Evolutionary conservation across 1,140 invertebrate genomes (phyloP), one percentile per base, ranked within the genome.

Genomic region (Trichonephila inaurata): DNA sequence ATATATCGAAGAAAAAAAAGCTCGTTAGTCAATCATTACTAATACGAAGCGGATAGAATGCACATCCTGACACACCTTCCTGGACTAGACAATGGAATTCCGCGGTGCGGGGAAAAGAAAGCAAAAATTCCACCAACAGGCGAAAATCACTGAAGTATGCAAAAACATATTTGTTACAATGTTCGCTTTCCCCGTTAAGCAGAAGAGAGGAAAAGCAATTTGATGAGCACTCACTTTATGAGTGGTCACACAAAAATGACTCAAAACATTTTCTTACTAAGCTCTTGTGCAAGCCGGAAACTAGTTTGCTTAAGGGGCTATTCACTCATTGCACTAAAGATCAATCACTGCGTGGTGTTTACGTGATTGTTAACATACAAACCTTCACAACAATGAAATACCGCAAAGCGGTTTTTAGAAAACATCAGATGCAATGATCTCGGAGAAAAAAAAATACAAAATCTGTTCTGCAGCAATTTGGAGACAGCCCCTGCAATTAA

Each of bases 191-290:
- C 12, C 62, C 62, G 28, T 33, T 33, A 24, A 18, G 28, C 24
- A 14, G 69, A 14, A 18, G 14, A 72, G 69, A 72, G 69, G 69
- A 72, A 72, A 83, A 83, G 8, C 19, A n/a, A 83, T 83, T 83
- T 83, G 51, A 83, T 58, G 51, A 83, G 81, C 81, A 83, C n/a
- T 83, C 44, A 72, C 28, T 72, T 72, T 72, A 72, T 72, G 69
- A 72, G 69, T 72, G 69, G 69, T 72, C 81, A 83, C 40, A 83
- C 51, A 69, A 69, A 89, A 89, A 89, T 89, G 87, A 89, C 61
- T 89, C 86, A 89, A 89, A 66, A 66, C 19, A 21, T 61, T 89
- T 89, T 61, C 64, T 61, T 33, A 60, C 64, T 66, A 61, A 61
- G 60, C 60, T 60, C 51, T 61, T 33, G 21, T 21, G 62, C 64